Base-by-base conservation (phyloP, 2,888 invertebrate genomes). In the Leuctra nigra region DNA sequence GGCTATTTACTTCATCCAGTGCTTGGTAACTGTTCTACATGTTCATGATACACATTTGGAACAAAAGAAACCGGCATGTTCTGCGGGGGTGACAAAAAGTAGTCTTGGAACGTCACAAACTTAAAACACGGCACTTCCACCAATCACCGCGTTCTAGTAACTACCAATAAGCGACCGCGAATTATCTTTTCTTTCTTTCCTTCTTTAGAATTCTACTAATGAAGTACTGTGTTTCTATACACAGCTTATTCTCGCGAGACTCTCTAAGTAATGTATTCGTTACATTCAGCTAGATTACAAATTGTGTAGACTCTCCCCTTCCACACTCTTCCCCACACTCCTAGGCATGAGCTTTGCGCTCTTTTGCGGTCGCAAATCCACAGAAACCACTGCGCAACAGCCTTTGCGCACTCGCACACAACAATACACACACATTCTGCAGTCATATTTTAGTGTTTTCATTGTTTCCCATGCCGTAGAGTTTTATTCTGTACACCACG, bases 361-460 rank as follows among this genome's bases (percentile, higher is more conserved):
- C 39, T 16, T 4, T 39, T 39, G 39, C 20, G 39, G 39, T 39
- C 18, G n/a, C 2, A 39, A 39, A 39, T 39, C 39, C 39, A 4
- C 2, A 39, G 6, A 16, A 39, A 16, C 18, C n/a, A n/a, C n/a
- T n/a, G n/a, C n/a, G n/a, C n/a, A n/a, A n/a, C n/a, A n/a, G n/a
- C 39, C 39, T 14, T 2, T 39, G 4, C 16, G 18, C 39, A 16
- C 16, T 39, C 13, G 6, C 38, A 38, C 6, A 11, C 38, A 4
- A 3, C n/a, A 39, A 3, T 4, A 36, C 36, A 13, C 39, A 39
- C 39, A 39, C 39, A n/a, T 39, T 14, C 39, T 39, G 39, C 39
- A 39, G 39, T 39, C 39, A 39, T 39, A 39, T 39, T 39, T 39
- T 39, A 39, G 16, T 39, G 39, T 4, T 39, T n/a, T 14, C n/a